Evolutionary conservation across 2,888 invertebrate genomes (phyloP), one percentile per base, ranked within the genome.

Genomic region (Metacarcinus magister): DNA sequence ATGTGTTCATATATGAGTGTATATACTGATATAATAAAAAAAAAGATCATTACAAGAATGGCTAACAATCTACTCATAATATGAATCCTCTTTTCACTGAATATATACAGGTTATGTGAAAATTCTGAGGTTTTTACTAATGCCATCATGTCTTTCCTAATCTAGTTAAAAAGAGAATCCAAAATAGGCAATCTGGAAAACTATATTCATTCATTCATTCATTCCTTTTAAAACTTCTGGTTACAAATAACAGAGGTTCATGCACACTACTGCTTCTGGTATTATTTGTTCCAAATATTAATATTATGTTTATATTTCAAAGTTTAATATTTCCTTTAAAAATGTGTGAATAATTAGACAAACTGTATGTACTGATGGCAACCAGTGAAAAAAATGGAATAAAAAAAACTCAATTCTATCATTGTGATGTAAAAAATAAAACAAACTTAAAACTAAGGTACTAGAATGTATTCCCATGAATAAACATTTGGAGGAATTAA

Each of bases 181-280:
- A 1, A 54, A 54, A 54, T 3, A 16, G 60, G 60, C 60, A 60
- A 19, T 75, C n/a, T 2, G 75, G 23, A 75, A 75, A 75, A 75
- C 7, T 60, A 28, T 4, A 75, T 23, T 75, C 75, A 23, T 75
- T 28, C 75, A 75, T 28, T 75, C 75, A n/a, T n/a, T n/a, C n/a
- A n/a, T n/a, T n/a, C n/a, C n/a, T 75, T 67, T 75, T 7, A 75
- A 75, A 75, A 75, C 28, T n/a, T 28, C 23, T n/a, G 0, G 28
- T 75, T 28, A 75, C 23, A 75, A 75, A 75, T n/a, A 75, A 75
- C 60, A 60, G 60, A 19, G 60, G 75, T 75, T 75, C 75, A n/a
- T 75, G 28, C 75, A 75, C 75, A 75, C 75, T n/a, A 8, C 75
- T 75, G 75, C 75, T 75, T 23, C 75, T 75, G n/a, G 28, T 75